Percentiles rank a stretch among this genome's conserved stretches.
Conservation (phyloP, 2,113 vertebrate species). For the Pantherophis guttatus region DNA sequence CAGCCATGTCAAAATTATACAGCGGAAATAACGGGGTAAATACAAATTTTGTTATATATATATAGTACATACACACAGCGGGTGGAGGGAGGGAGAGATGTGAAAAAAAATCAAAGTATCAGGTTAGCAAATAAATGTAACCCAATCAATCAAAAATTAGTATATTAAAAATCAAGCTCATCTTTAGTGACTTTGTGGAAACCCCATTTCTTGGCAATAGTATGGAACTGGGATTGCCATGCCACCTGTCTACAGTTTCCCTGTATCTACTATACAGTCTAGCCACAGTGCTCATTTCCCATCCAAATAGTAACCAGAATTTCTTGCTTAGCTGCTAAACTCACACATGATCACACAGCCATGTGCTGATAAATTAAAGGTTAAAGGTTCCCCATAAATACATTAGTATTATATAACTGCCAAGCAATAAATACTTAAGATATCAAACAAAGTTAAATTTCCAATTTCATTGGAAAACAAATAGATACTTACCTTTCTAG, state of each 20-base stretch:
- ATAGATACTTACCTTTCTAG: slow-evolving; percentile 55
- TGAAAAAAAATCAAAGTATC: not conserved
- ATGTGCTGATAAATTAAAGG: not conserved
- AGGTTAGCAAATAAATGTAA: not conserved
- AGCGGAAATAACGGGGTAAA: not conserved
- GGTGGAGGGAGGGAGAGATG: not conserved
- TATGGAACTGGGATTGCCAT: not conserved
- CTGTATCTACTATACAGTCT: not conserved
- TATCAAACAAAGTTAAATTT: not conserved
- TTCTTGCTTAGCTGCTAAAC: not conserved
- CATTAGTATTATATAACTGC: not conserved
- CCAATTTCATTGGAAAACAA: not conserved
- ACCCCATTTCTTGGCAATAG: not conserved
- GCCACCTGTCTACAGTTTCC: not conserved
- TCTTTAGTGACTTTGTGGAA: not conserved
- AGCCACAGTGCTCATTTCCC: not conserved
- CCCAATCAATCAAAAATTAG: not conserved
- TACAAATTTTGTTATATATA: not conserved
- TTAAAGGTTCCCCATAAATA: not conserved
- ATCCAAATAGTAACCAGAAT: not conserved
- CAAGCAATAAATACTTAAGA: not conserved
- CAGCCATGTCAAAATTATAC: not conserved
- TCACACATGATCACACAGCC: not conserved
- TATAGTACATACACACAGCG: no score
- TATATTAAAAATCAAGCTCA: not conserved